Conservation (phyloP, 2,888 invertebrate genomes). For the Chouioia cunea region DNA sequence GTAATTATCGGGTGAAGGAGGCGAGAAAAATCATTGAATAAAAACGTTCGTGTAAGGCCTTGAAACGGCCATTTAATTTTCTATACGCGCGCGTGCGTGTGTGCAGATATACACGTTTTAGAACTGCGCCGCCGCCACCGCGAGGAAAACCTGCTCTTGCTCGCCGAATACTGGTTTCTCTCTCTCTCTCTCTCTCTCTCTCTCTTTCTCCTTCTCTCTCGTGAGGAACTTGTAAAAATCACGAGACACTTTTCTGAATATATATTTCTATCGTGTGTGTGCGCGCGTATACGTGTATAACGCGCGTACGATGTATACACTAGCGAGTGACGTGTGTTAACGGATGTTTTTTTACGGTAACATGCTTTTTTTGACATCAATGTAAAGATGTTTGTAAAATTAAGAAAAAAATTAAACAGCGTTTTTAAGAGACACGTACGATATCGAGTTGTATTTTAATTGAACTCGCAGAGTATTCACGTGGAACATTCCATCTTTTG, state of each 20-base stretch:
- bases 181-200: background rate
- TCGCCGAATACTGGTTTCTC: conserved; percentile 40
- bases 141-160: conserved; percentile 42
- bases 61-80: conserved; percentile 33
- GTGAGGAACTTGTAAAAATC: conserved; percentile 4
- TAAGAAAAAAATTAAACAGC: too few relatives aligned
- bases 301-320: too few relatives aligned
- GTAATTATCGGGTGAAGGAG: too few relatives aligned
- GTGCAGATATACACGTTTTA: too few relatives aligned
- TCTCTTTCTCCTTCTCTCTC: background rate
- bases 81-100: background rate
- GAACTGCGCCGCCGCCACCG: conserved; percentile 1
- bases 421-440: too few relatives aligned
- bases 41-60: conserved; percentile 14
- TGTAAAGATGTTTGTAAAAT: conserved; percentile 46
- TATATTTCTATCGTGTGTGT: background rate
- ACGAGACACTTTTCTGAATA: conserved; percentile 23
- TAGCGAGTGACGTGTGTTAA: too few relatives aligned
- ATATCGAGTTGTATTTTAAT: conserved; percentile 20
- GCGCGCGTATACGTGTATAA: background rate
- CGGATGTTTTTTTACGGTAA: too few relatives aligned
- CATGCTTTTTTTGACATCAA: conserved; percentile 8
- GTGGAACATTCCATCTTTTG: conserved; percentile 5
- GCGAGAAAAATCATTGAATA: conserved; percentile 19
- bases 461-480: conserved; percentile 6